phyloP scores from a whole-genome alignment of 2,113 vertebrate genomes.

The Macquaria ambigua region DNA sequence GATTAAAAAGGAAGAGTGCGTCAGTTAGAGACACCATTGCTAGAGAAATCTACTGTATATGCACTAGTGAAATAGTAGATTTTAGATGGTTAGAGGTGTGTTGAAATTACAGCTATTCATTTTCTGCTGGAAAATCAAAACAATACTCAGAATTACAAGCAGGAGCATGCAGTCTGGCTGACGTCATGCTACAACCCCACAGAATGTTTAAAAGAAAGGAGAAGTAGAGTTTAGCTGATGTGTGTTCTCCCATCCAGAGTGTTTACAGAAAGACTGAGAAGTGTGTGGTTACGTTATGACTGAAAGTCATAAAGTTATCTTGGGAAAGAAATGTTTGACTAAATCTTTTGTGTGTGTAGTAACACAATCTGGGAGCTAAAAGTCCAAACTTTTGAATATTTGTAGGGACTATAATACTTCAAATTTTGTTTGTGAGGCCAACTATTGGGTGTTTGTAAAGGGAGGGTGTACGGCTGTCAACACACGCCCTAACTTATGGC shows the following conservation, averaged over 20 bases:
- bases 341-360: background rate
- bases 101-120: background rate
- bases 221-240: constrained; percentile 21
- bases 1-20: no score
- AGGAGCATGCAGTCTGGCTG: background rate
- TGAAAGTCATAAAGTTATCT: background rate
- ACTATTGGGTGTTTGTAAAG: background rate
- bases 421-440: background rate
- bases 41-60: background rate
- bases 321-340: constrained; percentile 10
- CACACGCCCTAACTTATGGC: background rate
- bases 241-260: background rate
- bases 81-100: background rate
- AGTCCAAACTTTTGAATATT: background rate
- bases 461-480: background rate
- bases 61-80: background rate
- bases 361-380: background rate
- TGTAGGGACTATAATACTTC: background rate
- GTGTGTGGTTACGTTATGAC: background rate
- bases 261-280: constrained; percentile 24
- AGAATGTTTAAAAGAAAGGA: constrained; percentile 5
- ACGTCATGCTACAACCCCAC: constrained; percentile 4
- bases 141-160: background rate
- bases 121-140: background rate
- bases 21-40: background rate